Evolutionary conservation across 1,140 invertebrate genomes (phyloP), one percentile per base, ranked within the genome.

Genomic region (Aphelenchoides besseyi): DNA sequence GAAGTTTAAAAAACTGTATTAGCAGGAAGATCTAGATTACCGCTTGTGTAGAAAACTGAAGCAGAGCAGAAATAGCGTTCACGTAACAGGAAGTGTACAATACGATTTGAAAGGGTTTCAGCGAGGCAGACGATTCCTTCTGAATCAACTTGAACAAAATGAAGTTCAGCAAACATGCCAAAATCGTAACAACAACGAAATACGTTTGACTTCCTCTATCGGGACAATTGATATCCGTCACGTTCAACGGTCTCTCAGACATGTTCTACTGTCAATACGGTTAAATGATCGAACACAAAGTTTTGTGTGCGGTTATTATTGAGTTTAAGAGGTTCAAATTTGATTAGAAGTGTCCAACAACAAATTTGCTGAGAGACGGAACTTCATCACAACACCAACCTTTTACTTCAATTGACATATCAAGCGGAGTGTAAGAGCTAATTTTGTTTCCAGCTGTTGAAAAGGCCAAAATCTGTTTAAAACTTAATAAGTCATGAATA

Each of bases 11-110:
- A n/a, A n/a, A n/a, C n/a, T n/a, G n/a, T n/a, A 48, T 48, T 23
- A 48, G 23, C 41, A 23, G 41, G 41, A 48, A 48, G 41, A 12
- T 23, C 41, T 48, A 12, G 41, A 48, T 48, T 23, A 48, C 41
- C 41, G 41, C 41, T 48, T 48, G 41, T 16, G 41, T 48, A 48
- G 41, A 48, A 23, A 48, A 48, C 41, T 48, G 41, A 48, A 48
- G 41, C 12, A 48, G 12, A 48, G 41, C 41, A 23, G 41, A 48
- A 23, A 48, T 12, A 23, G 23, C 12, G 23, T 48, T 23, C 12
- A 48, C 41, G 12, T 23, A 12, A 48, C 41, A 48, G 12, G 41
- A 48, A 23, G 23, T 23, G 41, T 12, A 48, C 12, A 48, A 48
- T 12, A 48, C 41, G 41, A 48, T 16, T 12, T 23, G 41, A 23